Evolutionary conservation across 2,113 vertebrate species (phyloP).

Genomic region (Chionis minor): DNA sequence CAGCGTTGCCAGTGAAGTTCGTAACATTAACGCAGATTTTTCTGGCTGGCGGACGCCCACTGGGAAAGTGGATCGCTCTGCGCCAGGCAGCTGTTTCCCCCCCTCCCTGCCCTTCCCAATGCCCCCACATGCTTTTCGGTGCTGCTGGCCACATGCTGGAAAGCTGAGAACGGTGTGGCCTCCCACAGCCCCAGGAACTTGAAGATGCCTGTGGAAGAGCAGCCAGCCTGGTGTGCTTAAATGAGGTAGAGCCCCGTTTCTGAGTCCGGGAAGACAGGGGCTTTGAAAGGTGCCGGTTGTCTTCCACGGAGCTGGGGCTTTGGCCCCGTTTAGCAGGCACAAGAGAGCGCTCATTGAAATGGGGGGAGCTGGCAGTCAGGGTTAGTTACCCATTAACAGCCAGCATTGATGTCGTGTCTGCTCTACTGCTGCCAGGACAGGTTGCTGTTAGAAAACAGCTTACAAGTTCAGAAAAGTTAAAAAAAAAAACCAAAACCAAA

Average conservation of each 20-base stretch:
- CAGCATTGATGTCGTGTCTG: not conserved
- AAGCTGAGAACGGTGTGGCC: not conserved
- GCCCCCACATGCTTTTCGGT: not conserved
- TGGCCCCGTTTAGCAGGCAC: not conserved
- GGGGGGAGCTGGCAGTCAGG: not conserved
- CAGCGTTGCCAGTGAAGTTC: not conserved
- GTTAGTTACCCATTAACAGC: not conserved
- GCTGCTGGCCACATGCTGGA: not conserved
- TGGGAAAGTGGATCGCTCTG: not conserved
- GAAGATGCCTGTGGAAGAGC: not conserved
- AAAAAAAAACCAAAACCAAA: too few relatives aligned
- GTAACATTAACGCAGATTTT: not conserved
- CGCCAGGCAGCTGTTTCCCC: not conserved
- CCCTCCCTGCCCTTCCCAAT: accelerated
- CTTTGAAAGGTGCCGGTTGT: not conserved
- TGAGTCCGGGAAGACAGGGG: not conserved
- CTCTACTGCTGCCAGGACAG: not conserved
- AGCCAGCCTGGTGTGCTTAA: not conserved
- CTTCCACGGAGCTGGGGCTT: not conserved
- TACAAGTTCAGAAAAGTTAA: not conserved
- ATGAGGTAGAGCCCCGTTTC: not conserved
- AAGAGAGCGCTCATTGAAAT: not conserved
- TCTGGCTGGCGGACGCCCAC: not conserved
- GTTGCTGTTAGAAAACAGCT: not conserved
- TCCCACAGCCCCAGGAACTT: not conserved